Evolutionary conservation across 2,888 invertebrate species (phyloP), one percentile per base, ranked within the genome.

Genomic region (Plemyria rubiginata): DNA sequence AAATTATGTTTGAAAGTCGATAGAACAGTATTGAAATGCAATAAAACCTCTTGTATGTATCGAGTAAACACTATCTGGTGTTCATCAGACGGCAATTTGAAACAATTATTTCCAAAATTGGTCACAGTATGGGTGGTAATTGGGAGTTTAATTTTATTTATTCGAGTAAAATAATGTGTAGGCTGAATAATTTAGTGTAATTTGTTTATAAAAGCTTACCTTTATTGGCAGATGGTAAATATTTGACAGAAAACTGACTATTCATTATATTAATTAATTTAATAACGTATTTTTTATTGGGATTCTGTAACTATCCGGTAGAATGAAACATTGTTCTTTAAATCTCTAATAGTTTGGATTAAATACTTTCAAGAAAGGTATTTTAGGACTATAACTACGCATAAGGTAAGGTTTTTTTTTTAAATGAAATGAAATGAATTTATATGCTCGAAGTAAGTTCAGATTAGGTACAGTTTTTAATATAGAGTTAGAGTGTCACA

Each of bases 91-190:
- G 68, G 70, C 68, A 72, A 70, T 70, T 70, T 60, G 50, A 55
- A 65, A 67, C 70, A 68, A 71, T 75, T 72, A 72, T 68, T 55
- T 48, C 65, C 59, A 65, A 63, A 72, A 70, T 72, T 72, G 67
- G 71, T 68, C 68, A 71, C 70, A 66, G 72, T 71, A 65, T 69
- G 70, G 70, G 69, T 68, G 72, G 72, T 71, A 70, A 72, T 72
- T 63, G 67, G 53, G 3, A 54, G 48, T 51, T 63, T 72, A 68
- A 51, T 50, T 54, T 56, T 56, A 15, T 54, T 56, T 56, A 62
- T 53, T 55, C n/a, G 48, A 29, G 46, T 55, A 55, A 54, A 46
- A 40, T 51, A 16, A 16, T 55, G 54, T 54, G 54, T 54, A 54
- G 54, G 54, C 49, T 49, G 48, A 36, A 48, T 59, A 52, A 52